These are phyloP conservation scores for Petrocephalus schoutedeni DNA, from an alignment of 2,797 vertebrate species.

Conservation along the genomic window DNA sequence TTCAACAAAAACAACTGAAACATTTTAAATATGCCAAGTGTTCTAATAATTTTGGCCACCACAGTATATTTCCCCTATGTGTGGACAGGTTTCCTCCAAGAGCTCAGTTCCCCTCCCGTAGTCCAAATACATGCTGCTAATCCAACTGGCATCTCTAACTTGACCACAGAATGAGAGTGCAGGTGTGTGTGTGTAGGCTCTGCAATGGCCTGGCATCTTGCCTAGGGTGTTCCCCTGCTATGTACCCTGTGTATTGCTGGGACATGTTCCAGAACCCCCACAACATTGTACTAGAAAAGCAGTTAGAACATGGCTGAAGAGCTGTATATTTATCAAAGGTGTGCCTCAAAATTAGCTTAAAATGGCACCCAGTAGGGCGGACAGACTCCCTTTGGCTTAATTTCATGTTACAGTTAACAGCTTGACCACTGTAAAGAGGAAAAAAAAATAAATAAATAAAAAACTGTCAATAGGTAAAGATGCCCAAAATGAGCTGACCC, in stretches of 20 bases:
- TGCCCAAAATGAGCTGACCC: too few species aligned
- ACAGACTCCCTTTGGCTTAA: too few species aligned
- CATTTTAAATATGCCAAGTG: too few species aligned
- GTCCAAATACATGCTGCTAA: neutral
- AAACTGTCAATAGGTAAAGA: too few species aligned
- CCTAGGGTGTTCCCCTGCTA: neutral
- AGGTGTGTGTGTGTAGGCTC: neutral
- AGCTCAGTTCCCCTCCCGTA: neutral
- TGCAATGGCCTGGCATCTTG: neutral
- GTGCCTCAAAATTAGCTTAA: too few species aligned
- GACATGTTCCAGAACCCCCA: neutral
- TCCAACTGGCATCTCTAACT: neutral
- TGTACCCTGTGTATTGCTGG: neutral
- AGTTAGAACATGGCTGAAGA: too few species aligned
- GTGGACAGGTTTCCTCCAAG: neutral
- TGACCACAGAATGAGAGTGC: neutral
- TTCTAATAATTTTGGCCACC: neutral
- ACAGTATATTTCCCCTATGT: neutral
- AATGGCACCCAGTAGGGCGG: too few species aligned
- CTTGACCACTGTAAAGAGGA: too few species aligned
- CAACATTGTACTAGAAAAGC: neutral
- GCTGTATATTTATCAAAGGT: too few species aligned
- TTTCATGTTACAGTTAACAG: too few species aligned
- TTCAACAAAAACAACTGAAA: too few species aligned
- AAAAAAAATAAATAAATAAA: too few species aligned